Percentiles rank a stretch among this genome's conserved stretches.
phyloP scores from a whole-genome alignment of 2,888 invertebrate species.

The Seira ritae region DNA sequence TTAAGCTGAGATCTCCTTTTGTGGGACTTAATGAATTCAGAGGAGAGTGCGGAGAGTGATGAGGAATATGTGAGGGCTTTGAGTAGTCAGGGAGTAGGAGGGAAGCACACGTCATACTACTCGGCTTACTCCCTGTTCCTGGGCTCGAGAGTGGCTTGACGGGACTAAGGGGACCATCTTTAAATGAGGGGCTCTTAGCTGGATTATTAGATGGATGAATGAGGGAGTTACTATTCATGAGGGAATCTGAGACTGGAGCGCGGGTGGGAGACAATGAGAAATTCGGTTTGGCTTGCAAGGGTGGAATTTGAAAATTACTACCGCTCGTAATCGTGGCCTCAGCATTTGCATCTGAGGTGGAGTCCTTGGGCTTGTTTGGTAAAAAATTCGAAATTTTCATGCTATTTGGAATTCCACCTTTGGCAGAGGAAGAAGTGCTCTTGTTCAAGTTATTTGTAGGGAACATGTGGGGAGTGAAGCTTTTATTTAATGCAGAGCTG shows the following conservation, averaged over 20 bases:
- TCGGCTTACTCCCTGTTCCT: conserved; percentile 37
- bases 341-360: conserved; percentile 50
- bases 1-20: conserved; percentile 49
- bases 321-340: conserved; percentile 72
- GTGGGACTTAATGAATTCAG: conserved; percentile 61
- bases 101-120: conserved; percentile 59
- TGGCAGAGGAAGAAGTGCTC: conserved; percentile 37
- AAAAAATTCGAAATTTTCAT: conserved; percentile 73
- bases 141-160: conserved; percentile 31
- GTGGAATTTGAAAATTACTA: conserved; percentile 57
- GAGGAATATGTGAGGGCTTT: conserved; percentile 44
- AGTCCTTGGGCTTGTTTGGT: conserved; percentile 63
- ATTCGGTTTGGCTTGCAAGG: conserved; percentile 58
- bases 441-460: conserved; percentile 49
- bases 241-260: conserved; percentile 7
- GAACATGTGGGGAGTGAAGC: conserved; percentile 43
- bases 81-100: conserved; percentile 53
- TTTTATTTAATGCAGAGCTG: conserved; percentile 41
- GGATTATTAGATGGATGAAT: conserved; percentile 32
- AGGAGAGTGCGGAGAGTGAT: conserved; percentile 43
- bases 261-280: conserved; percentile 60
- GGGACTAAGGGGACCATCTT: conserved; percentile 55
- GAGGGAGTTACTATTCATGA: conserved; percentile 23
- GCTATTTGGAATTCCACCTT: conserved; percentile 70
- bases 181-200: conserved; percentile 38